These are phyloP conservation scores for Hyposoter didymator DNA, from an alignment of 2,888 invertebrate species.

Conservation along the genomic window DNA sequence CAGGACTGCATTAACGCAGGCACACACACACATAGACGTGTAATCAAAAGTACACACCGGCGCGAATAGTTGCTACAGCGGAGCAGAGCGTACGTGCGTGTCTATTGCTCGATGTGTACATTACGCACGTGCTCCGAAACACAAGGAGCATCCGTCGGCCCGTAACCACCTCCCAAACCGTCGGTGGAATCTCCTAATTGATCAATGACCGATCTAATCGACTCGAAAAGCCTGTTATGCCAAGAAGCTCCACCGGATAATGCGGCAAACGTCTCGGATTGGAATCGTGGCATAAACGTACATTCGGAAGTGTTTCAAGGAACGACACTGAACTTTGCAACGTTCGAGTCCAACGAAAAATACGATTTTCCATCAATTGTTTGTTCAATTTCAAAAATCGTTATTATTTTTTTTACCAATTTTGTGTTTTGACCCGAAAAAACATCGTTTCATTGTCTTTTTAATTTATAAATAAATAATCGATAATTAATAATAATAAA, in stretches of 20 bases:
- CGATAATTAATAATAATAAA: too few species aligned
- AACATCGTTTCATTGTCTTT: too few species aligned
- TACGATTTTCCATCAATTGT: too few species aligned
- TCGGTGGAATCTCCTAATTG: slow-evolving; percentile 61
- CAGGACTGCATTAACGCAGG: background rate
- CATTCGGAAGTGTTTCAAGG: background rate
- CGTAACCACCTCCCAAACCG: slow-evolving; percentile 43
- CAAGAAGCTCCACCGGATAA: background rate
- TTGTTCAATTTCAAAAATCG: too few species aligned
- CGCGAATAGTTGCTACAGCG: background rate
- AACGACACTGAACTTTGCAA: background rate
- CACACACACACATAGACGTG: background rate
- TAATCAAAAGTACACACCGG: background rate
- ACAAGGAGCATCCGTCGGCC: slow-evolving; percentile 30
- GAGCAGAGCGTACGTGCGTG: background rate
- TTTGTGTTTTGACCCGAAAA: background rate
- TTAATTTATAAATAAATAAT: too few species aligned
- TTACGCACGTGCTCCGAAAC: slow-evolving; percentile 50
- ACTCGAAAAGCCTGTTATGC: slow-evolving; percentile 42
- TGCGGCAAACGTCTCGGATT: too few species aligned
- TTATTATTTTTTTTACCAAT: too few species aligned
- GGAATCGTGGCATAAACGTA: too few species aligned
- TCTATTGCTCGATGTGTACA: slow-evolving; percentile 23
- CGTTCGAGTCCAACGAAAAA: too few species aligned
- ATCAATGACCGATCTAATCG: slow-evolving; percentile 62